Percentiles rank a stretch among this genome's conserved stretches.
Conservation (phyloP, 1,140 invertebrate species). For the Chironomus tepperi region DNA sequence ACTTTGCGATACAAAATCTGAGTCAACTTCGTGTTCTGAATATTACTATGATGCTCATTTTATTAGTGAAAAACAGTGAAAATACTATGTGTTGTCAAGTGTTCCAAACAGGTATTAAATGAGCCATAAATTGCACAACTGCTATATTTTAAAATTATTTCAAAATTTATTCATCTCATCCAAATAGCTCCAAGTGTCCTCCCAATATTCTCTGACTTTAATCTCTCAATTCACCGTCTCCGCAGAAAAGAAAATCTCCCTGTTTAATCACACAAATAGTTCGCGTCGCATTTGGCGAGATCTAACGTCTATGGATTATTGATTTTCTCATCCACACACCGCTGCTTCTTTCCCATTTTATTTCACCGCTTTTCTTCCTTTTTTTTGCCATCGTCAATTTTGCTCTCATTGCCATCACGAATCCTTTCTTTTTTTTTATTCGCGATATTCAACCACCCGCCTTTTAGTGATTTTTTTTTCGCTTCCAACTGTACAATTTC, state of each 20-base stretch:
- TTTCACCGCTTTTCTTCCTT: slow-evolving; percentile 1
- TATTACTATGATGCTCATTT: no score
- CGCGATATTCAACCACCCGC: slow-evolving; percentile 1
- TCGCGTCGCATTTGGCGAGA: neutral
- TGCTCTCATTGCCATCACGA: neutral
- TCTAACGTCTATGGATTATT: slow-evolving; percentile 23
- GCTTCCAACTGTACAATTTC: neutral
- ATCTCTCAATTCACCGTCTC: neutral
- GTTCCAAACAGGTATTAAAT: no score
- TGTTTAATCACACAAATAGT: neutral
- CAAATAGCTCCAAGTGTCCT: neutral
- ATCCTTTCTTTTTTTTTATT: slow-evolving; percentile 16
- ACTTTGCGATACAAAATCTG: no score
- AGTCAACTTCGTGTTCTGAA: no score
- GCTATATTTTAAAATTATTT: no score
- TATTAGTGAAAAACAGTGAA: no score
- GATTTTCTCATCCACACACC: slow-evolving; percentile 18
- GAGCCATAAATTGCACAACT: no score
- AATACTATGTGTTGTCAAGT: no score
- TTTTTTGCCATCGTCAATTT: neutral
- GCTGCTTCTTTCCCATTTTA: neutral
- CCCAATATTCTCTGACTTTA: neutral
- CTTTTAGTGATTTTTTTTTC: neutral
- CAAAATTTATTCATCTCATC: no score
- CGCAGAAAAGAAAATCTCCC: neutral